Conservation (phyloP, 2,797 vertebrate species). For the Pygocentrus nattereri region DNA sequence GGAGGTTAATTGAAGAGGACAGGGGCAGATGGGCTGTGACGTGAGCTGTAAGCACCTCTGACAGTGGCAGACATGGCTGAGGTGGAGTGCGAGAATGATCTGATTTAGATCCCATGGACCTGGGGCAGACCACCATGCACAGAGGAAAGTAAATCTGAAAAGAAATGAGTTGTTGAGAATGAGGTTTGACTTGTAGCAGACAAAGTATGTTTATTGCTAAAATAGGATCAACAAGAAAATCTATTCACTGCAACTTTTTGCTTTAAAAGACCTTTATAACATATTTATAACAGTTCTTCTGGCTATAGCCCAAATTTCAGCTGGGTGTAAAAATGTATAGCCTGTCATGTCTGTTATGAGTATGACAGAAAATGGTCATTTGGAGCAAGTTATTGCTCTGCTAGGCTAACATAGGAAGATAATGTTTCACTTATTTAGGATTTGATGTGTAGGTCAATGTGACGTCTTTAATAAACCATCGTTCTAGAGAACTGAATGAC, state of each 20-base stretch:
- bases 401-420: slow-evolving; percentile 73
- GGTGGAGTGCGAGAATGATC: slow-evolving; percentile 73
- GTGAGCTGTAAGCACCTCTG: slow-evolving; percentile 70
- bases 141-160: slow-evolving; percentile 74
- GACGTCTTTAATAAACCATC: slow-evolving; percentile 74
- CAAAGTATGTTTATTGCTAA: slow-evolving; percentile 76
- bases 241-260: background rate
- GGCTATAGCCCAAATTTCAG: background rate
- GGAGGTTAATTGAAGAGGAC: slow-evolving; percentile 77
- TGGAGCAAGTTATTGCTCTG: slow-evolving; percentile 65
- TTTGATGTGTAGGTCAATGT: slow-evolving; percentile 73
- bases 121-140: slow-evolving; percentile 66
- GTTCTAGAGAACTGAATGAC: slow-evolving; percentile 73
- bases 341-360: slow-evolving; percentile 1
- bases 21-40: slow-evolving; percentile 69
- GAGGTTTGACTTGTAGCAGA: slow-evolving; percentile 75
- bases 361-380: slow-evolving; percentile 37
- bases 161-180: slow-evolving; percentile 75
- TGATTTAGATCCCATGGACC: slow-evolving; percentile 71
- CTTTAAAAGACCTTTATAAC: background rate
- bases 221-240: slow-evolving; percentile 62
- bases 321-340: background rate
- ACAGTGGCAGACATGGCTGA: slow-evolving; percentile 63
- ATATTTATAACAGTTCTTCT: background rate
- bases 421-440: slow-evolving; percentile 78